These are phyloP conservation scores for Vesta saturnalis DNA, from an alignment of 2,888 invertebrate species.

Conservation along the genomic window DNA sequence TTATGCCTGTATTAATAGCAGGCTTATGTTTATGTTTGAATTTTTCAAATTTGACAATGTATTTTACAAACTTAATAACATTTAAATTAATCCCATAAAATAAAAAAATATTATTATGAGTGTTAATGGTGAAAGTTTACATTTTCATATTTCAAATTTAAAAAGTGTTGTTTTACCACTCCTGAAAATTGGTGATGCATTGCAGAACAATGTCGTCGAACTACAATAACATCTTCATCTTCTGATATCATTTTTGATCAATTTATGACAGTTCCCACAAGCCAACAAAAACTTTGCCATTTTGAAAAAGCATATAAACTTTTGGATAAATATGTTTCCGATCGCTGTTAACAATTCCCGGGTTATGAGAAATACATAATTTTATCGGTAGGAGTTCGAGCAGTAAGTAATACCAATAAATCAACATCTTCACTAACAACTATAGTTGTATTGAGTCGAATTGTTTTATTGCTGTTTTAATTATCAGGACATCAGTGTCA, in stretches of 20 bases:
- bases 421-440: slow-evolving; percentile 50
- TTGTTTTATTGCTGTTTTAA: slow-evolving; percentile 40
- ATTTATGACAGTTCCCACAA: too few relatives aligned
- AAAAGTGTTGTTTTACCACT: neutral
- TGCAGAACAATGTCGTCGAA: neutral
- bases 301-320: slow-evolving; percentile 43
- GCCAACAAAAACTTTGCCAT: slow-evolving; percentile 29
- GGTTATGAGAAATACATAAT: slow-evolving; percentile 46
- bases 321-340: slow-evolving; percentile 44
- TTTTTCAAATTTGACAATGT: too few relatives aligned
- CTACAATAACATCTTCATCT: neutral
- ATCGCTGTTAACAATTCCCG: slow-evolving; percentile 41
- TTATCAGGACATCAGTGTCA: slow-evolving; percentile 49
- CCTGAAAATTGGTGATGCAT: neutral
- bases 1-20: too few relatives aligned
- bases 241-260: too few relatives aligned
- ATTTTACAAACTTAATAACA: too few relatives aligned
- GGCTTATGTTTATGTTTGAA: too few relatives aligned
- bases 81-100: too few relatives aligned
- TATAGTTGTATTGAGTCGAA: slow-evolving; percentile 37
- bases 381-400: slow-evolving; percentile 44
- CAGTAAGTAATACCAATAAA: too few relatives aligned
- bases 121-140: too few relatives aligned
- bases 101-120: too few relatives aligned
- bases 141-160: too few relatives aligned